Evolutionary conservation across 2,888 invertebrate genomes (phyloP).

Genomic region (Carpatolechia fugitivella): DNA sequence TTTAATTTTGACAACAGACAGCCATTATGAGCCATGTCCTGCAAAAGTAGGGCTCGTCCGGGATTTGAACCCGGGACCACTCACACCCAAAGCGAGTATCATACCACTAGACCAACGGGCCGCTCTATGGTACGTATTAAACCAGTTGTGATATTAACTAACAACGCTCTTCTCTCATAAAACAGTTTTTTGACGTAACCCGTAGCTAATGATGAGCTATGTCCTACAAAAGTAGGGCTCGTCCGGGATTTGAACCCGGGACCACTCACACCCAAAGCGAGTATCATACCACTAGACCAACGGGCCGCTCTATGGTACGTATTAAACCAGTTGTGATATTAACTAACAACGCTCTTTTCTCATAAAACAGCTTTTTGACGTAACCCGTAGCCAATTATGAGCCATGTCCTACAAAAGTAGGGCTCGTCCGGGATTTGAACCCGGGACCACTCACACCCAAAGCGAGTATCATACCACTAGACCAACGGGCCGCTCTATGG

Average conservation of each 20-base stretch:
- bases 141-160: too few relatives aligned
- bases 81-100: constrained; percentile 43
- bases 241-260: constrained; percentile 81
- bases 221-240: constrained; percentile 55
- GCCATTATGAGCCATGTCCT: too few relatives aligned
- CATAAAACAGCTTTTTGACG: too few relatives aligned
- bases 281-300: constrained; percentile 78
- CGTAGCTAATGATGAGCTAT: too few relatives aligned
- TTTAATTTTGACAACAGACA: too few relatives aligned
- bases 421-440: constrained; percentile 81
- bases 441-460: constrained; percentile 81
- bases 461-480: constrained; percentile 80
- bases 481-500: constrained; percentile 75
- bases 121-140: too few relatives aligned
- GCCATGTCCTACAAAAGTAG: too few relatives aligned
- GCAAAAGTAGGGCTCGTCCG: constrained; percentile 45
- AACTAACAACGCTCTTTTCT: too few relatives aligned
- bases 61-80: constrained; percentile 60
- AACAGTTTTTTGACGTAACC: too few relatives aligned
- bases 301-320: constrained; percentile 69
- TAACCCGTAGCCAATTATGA: too few relatives aligned
- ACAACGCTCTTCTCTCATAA: too few relatives aligned
- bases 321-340: too few relatives aligned
- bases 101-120: constrained; percentile 40
- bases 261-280: constrained; percentile 81